Evolutionary conservation across 2,888 invertebrate species (phyloP).

Genomic region (Melanostoma scalare): DNA sequence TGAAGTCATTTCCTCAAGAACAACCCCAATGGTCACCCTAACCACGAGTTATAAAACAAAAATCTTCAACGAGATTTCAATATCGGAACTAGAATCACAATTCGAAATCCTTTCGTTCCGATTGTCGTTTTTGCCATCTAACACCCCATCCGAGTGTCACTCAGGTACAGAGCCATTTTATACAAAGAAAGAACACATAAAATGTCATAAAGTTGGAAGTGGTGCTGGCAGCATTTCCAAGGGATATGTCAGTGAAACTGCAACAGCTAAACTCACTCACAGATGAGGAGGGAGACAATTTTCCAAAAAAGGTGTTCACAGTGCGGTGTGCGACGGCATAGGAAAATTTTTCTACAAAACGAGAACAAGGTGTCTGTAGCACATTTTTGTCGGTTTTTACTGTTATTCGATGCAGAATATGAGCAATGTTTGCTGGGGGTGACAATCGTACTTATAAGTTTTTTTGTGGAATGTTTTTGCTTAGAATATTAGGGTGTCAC

Average conservation of each 20-base stretch:
- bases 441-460: constrained; percentile 37
- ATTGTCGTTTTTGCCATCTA: constrained; percentile 48
- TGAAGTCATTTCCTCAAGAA: too few species aligned
- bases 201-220: constrained; percentile 58
- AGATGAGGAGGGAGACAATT: constrained; percentile 37
- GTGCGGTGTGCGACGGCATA: constrained; percentile 34
- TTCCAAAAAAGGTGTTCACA: constrained; percentile 56
- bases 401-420: constrained; percentile 64
- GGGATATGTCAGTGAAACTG: constrained; percentile 38
- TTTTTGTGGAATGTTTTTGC: constrained; percentile 52
- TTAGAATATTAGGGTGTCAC: constrained; percentile 65
- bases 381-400: constrained; percentile 59
- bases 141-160: constrained; percentile 16
- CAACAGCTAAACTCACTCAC: constrained; percentile 34
- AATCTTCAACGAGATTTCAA: constrained; percentile 63
- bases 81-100: constrained; percentile 56
- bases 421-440: constrained; percentile 62
- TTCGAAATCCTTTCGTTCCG: constrained; percentile 64
- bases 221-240: constrained; percentile 42
- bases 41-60: neutral
- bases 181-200: constrained; percentile 12
- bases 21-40: constrained; percentile 1
- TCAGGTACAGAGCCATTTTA: constrained; percentile 49
- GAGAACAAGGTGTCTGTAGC: constrained; percentile 69
- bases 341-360: constrained; percentile 40